phyloP scores from a whole-genome alignment of 2,888 invertebrate species.

The Cataglyphis rosenhaueri region DNA sequence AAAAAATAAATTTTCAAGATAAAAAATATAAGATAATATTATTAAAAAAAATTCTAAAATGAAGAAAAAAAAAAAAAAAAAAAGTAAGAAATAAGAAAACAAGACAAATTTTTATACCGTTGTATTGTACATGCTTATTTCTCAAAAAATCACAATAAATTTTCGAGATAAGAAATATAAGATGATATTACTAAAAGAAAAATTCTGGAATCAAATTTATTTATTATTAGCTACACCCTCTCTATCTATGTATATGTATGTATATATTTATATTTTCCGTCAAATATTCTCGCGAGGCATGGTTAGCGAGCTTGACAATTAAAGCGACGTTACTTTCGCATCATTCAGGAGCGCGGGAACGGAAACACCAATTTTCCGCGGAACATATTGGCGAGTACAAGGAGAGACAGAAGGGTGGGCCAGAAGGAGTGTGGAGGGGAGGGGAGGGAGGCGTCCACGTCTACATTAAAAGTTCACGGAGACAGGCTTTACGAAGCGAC shows the following conservation, averaged over 20 bases:
- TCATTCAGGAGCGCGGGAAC: slow-evolving; percentile 31
- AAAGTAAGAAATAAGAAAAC: neutral
- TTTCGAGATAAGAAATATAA: no score
- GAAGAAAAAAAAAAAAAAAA: neutral
- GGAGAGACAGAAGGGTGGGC: slow-evolving; percentile 7
- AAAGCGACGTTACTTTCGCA: slow-evolving; percentile 36
- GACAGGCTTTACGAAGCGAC: slow-evolving; percentile 54
- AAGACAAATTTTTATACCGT: neutral
- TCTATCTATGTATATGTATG: neutral
- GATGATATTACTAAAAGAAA: neutral
- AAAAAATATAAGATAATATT: neutral
- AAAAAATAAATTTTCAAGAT: neutral
- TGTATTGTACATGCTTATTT: no score
- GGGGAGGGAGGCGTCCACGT: slow-evolving; percentile 2
- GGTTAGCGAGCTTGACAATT: slow-evolving; percentile 18
- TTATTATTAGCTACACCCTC: no score
- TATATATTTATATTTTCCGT: neutral
- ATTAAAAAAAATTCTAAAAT: neutral
- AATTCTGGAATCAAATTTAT: neutral
- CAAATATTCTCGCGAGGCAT: neutral
- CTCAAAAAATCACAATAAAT: neutral
- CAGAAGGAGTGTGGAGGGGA: no score
- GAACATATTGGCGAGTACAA: slow-evolving; percentile 52
- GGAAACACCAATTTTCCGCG: slow-evolving; percentile 46
- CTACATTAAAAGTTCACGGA: slow-evolving; percentile 55